Evolutionary conservation across 2,888 invertebrate species (phyloP), one percentile per base, ranked within the genome.

Genomic region (Dermolepida albohirtum): DNA sequence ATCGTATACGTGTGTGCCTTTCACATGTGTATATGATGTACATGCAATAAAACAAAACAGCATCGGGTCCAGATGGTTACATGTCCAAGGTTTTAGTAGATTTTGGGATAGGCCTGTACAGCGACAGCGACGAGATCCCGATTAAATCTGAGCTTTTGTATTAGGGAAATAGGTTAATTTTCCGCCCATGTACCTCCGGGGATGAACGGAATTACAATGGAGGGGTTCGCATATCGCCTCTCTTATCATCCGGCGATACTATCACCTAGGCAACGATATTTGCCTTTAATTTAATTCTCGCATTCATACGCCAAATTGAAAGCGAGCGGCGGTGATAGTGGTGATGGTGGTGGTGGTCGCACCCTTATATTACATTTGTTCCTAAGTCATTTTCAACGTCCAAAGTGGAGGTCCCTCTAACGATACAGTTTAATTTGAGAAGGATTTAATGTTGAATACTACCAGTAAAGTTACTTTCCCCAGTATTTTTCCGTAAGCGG

Each of bases 121-220:
- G 22, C 55, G 11, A 40, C 34, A 41, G 65, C 73, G 64, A 50
- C 75, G 72, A 71, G 73, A 76, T 70, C 75, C 75, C 77, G 80
- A 82, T 81, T 82, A 80, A 81, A 81, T 79, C 80, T 77, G 72
- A 74, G 79, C 80, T 79, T 78, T 80, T 79, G 80, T 80, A 76
- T 77, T 77, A 78, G 79, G 79, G 81, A 82, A 82, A 81, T 81
- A 79, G 82, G 81, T 82, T 82, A 82, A 82, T 83, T 83, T 83
- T 82, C 78, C 81, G 80, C 80, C 81, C 80, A 80, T 79, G 79
- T 81, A 80, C 80, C 79, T 80, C 77, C 73, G 72, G 78, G 79
- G 78, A 79, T 76, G 76, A 77, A 77, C 76, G 75, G 78, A 80
- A 81, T 79, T 79, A 80, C 80, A 81, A 80, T 79, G 70, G 74